Base-by-base conservation (phyloP, 2,888 invertebrate species). In the Aporophyla lueneburgensis region DNA sequence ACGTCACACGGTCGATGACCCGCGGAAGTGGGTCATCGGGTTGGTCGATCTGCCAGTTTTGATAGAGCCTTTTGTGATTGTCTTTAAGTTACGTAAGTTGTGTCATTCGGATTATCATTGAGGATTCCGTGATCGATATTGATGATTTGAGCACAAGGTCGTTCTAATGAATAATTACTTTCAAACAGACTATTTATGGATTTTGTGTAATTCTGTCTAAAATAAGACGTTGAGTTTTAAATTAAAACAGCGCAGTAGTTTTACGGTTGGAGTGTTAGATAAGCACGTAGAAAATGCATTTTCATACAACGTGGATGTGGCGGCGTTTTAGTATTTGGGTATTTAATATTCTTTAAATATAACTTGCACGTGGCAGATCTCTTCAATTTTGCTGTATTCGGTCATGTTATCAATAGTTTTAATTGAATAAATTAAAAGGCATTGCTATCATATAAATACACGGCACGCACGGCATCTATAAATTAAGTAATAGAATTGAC, bases 1-100 rank as follows among this genome's bases (percentile, higher is more conserved):
- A 96, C 96, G 96, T 96, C 96, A 96, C 95, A 88, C 93, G 95
- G 96, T 95, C 95, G 94, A 89, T 93, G 93, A 96, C 94, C 95
- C 91, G 87, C 89, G 88, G 89, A 96, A 95, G 89, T 96, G 91
- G 96, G 96, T 96, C 96, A 96, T 92, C 93, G 89, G 91, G 91
- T 90, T 92, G 94, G 92, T 93, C 94, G 94, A 94, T 95, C 93
- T 92, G 90, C 87, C 89, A 90, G 88, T 89, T 90, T 88, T 88
- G 86, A 87, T 89, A 88, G 88, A 90, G 88, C 80, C 90, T 91
- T 88, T 89, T 90, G 86, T 89, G 87, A 89, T 86, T 87, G 86
- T 85, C 80, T 78, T 83, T 81, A 82, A 71, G 82, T 92, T 90
- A 88, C 87, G 85, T 90, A 89, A 92, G 88, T 87, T 78, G 74